These are phyloP conservation scores for Denticeps clupeoides DNA, from an alignment of 2,797 vertebrate species.

Conservation along the genomic window DNA sequence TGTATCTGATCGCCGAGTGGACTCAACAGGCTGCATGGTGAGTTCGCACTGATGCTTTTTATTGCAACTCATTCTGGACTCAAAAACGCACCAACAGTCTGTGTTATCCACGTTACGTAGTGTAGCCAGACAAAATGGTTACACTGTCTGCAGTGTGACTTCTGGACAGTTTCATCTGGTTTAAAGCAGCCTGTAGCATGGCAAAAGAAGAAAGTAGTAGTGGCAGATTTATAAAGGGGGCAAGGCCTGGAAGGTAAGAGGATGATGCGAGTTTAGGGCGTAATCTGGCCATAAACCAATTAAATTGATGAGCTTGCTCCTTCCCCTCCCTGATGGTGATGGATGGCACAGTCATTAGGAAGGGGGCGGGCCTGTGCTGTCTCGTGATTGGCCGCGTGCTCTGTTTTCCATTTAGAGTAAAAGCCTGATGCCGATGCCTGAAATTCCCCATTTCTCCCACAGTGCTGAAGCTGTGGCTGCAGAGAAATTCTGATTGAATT, in stretches of 20 bases:
- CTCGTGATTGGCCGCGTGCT: slow-evolving; percentile 36
- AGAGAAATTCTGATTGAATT: too few relatives aligned
- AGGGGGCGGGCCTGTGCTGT: slow-evolving; percentile 31
- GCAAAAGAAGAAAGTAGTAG: slow-evolving; percentile 11
- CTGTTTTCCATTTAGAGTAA: slow-evolving; percentile 30
- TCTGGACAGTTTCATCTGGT: slow-evolving; percentile 16
- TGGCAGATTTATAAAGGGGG: slow-evolving; percentile 35
- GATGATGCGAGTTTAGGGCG: slow-evolving; percentile 30
- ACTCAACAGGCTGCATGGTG: slow-evolving; percentile 93
- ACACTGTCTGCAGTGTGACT: not conserved
- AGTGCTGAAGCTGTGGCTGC: too few relatives aligned
- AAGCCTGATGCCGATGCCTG: slow-evolving; percentile 31
- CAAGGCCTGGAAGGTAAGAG: slow-evolving; percentile 22
- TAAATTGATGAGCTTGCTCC: slow-evolving; percentile 48
- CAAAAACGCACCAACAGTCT: too few relatives aligned
- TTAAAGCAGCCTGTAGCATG: slow-evolving; percentile 11
- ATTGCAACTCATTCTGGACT: too few relatives aligned
- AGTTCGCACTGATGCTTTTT: too few relatives aligned
- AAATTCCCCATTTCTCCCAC: slow-evolving; percentile 18
- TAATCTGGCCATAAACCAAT: slow-evolving; percentile 45
- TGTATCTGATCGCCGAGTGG: slow-evolving; percentile 82
- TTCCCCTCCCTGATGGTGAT: slow-evolving; percentile 39
- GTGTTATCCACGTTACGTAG: too few relatives aligned
- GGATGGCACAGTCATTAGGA: slow-evolving; percentile 41
- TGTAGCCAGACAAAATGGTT: not conserved